Conservation (phyloP, 1,140 invertebrate genomes). For the Gyrodactylus salaris region DNA sequence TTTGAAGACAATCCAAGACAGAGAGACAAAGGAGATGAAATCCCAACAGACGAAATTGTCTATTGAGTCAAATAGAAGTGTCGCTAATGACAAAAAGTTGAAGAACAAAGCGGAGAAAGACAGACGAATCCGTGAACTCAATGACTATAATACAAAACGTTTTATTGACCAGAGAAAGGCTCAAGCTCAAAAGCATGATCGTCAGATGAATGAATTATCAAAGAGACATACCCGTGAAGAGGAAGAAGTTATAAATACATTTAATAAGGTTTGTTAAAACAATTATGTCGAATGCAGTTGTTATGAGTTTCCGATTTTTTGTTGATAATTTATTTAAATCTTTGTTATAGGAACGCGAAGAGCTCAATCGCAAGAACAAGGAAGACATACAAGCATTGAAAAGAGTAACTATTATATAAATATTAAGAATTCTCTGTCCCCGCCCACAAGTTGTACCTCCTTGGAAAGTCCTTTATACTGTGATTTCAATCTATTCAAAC, state of each 20-base stretch:
- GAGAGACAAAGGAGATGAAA: conserved; percentile 81
- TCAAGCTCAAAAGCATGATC: conserved; percentile 48
- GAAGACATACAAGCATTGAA: background rate
- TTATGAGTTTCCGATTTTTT: background rate
- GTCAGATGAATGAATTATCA: conserved; percentile 67
- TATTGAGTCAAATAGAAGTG: conserved; percentile 75
- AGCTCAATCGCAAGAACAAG: background rate
- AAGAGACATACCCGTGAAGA: conserved; percentile 60
- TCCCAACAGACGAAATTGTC: conserved; percentile 65
- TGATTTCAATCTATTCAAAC: too few relatives aligned
- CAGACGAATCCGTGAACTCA: conserved; percentile 45
- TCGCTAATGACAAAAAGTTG: conserved; percentile 67
- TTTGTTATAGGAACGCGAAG: background rate
- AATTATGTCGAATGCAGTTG: background rate
- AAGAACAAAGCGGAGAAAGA: conserved; percentile 90
- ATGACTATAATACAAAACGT: conserved; percentile 91
- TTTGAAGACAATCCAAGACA: conserved; percentile 49
- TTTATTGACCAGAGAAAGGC: conserved; percentile 79
- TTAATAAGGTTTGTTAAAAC: conserved; percentile 37
- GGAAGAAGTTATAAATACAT: conserved; percentile 53
- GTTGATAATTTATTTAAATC: too few relatives aligned
- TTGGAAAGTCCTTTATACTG: too few relatives aligned
- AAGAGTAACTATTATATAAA: background rate
- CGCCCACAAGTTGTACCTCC: too few relatives aligned
- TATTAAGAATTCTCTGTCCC: too few relatives aligned